phyloP scores from a whole-genome alignment of 2,797 vertebrate genomes.

The Hozukius guyotensis region DNA sequence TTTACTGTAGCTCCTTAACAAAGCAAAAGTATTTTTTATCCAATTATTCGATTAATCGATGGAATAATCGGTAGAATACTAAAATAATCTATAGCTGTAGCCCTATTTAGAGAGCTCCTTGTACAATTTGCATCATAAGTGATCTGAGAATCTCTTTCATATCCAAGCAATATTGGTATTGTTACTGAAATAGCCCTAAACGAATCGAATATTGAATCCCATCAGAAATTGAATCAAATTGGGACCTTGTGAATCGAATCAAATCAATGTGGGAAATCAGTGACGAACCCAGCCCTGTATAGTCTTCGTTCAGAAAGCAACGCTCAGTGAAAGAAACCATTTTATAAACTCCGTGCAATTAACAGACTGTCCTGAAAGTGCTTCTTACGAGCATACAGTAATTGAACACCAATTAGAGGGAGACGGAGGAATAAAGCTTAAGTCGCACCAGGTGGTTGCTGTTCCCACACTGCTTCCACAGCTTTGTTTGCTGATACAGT shows the following conservation, averaged over 20 bases:
- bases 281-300: too few relatives aligned
- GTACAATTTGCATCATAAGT: not conserved
- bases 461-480: not conserved
- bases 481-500: not conserved
- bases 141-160: not conserved
- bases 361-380: conserved; percentile 2
- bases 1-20: too few relatives aligned
- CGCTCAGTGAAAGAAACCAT: not conserved
- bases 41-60: too few relatives aligned
- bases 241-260: too few relatives aligned
- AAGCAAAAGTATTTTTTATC: too few relatives aligned
- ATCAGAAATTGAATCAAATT: too few relatives aligned
- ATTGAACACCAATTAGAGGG: conserved; percentile 24
- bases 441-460: conserved; percentile 31
- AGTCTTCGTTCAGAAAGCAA: not conserved
- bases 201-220: too few relatives aligned
- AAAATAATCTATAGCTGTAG: too few relatives aligned
- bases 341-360: conserved; percentile 4
- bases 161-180: not conserved
- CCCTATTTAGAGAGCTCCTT: too few relatives aligned
- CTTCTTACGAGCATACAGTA: conserved; percentile 21
- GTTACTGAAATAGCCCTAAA: not conserved
- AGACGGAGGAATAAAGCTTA: not conserved
- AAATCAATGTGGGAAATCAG: too few relatives aligned
- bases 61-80: too few relatives aligned